Base-by-base conservation (phyloP, 2,888 invertebrate genomes). In the Cerastis leucographa region DNA sequence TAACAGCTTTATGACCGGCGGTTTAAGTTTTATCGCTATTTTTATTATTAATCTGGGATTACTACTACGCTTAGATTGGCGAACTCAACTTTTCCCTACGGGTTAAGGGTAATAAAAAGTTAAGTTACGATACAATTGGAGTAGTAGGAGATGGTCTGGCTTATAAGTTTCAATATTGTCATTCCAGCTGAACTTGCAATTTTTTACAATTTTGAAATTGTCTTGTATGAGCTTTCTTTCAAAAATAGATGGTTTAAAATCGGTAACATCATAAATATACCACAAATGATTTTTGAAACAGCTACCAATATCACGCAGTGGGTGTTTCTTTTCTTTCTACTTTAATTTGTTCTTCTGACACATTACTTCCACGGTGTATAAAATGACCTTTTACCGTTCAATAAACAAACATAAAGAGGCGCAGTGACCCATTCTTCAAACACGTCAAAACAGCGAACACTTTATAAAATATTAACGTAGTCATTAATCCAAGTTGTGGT, bases 31-130 rank as follows among this genome's bases (percentile, higher is more conserved):
- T 46, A 76, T 69, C 25, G n/a, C 65, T 61, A 71, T 74, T 76
- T 79, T 81, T 76, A 86, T 81, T 76, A 86, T 74, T 70, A 44
- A 70, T 69, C 59, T 51, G 42, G 64, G 59, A 70, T 69, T 76
- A 69, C 29, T 83, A 69, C 42, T 17, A 66, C 59, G 42, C 51
- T 65, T 29, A 54, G 56, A 83, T 59, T 65, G 51, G 44, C 9
- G 6, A 44, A 54, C 22, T 59, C 42, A 19, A 65, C 29, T 81
- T 66, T 62, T 69, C 35, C 44, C 69, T 56, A 6, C 19, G 54
- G 75, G 35, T 11, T 29, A 9, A 40, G 19, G n/a, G 6, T 46
- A 40, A 29, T 77, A 83, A 69, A 78, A 71, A 40, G 12, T 67
- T 56, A 9, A n/a, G 5, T 42, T 56, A 46, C 12, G 35, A 62